A percentile compares a stretch with the other conserved stretches of the same genome.
phyloP scores from a whole-genome alignment of 2,113 vertebrate species.

The Leucopternis melanops region DNA sequence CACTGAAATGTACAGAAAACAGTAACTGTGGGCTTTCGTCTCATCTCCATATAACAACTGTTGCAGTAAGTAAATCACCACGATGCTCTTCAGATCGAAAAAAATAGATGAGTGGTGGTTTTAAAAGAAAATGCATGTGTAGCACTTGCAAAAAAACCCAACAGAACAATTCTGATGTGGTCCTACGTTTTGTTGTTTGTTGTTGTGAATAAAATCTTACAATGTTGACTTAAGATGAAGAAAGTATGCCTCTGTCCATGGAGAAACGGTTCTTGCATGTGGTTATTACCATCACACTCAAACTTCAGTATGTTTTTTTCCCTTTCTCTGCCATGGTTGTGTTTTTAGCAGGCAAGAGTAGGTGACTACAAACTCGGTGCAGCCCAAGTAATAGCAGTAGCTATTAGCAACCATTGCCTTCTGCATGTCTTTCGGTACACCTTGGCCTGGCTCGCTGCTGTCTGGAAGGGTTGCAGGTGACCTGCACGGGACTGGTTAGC shows the following conservation, averaged over 20 bases:
- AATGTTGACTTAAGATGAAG: neutral
- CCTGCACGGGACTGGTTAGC: fast-evolving
- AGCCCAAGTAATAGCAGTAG: neutral
- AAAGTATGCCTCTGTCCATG: neutral
- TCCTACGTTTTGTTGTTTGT: neutral
- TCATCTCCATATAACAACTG: neutral
- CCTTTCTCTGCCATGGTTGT: neutral
- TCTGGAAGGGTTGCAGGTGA: neutral
- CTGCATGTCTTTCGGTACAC: fast-evolving
- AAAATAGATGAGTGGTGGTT: neutral
- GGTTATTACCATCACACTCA: neutral
- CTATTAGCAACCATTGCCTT: neutral
- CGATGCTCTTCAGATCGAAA: neutral
- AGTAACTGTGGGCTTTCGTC: neutral
- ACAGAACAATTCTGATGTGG: neutral
- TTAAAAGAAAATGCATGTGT: neutral
- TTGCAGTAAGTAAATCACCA: neutral
- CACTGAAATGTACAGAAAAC: neutral
- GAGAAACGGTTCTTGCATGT: neutral
- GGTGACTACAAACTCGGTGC: neutral
- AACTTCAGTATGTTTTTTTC: neutral
- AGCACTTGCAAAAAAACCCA: neutral
- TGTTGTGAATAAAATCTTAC: neutral
- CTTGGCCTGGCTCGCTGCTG: neutral
- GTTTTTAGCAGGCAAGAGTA: neutral